These are phyloP conservation scores for Tapirus indicus DNA, from an alignment of 2,797 vertebrate genomes.

Conservation along the genomic window DNA sequence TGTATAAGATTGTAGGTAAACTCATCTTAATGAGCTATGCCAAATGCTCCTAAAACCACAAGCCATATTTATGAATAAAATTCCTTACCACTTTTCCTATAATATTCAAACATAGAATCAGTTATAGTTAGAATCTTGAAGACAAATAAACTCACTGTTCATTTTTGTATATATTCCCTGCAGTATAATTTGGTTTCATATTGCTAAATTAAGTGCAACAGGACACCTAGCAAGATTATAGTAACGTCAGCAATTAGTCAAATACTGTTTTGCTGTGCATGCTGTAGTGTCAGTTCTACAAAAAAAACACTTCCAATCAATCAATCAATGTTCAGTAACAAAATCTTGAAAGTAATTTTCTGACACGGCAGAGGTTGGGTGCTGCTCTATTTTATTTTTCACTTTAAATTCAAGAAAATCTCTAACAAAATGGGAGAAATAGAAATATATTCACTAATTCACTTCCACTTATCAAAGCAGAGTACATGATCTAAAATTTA, in stretches of 20 bases:
- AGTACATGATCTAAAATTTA: background rate
- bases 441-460: background rate
- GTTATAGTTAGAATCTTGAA: slow-evolving; percentile 70
- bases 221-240: slow-evolving; percentile 72
- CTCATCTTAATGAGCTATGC: slow-evolving; percentile 52
- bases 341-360: slow-evolving; percentile 41
- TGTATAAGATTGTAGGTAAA: slow-evolving; percentile 52
- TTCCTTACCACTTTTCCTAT: slow-evolving; percentile 70
- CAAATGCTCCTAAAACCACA: slow-evolving; percentile 67
- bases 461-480: background rate
- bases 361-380: background rate
- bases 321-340: background rate
- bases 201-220: slow-evolving; percentile 68
- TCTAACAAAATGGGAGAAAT: background rate
- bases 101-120: slow-evolving; percentile 64
- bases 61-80: slow-evolving; percentile 77
- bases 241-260: slow-evolving; percentile 56
- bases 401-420: background rate
- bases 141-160: slow-evolving; percentile 74
- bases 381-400: slow-evolving; percentile 7
- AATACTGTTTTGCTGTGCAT: background rate
- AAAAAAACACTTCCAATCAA: slow-evolving; percentile 32
- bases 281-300: background rate
- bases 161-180: slow-evolving; percentile 57
- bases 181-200: slow-evolving; percentile 64